Percentiles rank a stretch among this genome's conserved stretches.
Evolutionary conservation across 1,140 invertebrate species (phyloP).

Genomic region (Brachionus angularis): DNA sequence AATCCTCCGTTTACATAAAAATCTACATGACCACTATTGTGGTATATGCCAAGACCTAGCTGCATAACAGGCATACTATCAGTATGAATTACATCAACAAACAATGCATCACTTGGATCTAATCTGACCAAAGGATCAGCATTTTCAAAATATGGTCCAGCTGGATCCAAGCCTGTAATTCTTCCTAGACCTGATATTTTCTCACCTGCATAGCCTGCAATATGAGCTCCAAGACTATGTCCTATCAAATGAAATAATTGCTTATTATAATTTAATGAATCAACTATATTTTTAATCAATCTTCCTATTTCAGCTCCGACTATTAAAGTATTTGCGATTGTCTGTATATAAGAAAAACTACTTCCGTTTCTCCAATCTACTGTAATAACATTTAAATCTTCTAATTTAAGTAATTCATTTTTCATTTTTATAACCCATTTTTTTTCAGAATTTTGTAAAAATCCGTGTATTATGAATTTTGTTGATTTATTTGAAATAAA

Average conservation of each 20-base stretch:
- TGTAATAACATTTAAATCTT: constrained; percentile 60
- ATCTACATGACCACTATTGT: constrained; percentile 63
- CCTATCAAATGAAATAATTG: constrained; percentile 70
- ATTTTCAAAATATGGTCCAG: constrained; percentile 72
- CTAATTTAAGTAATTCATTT: constrained; percentile 45
- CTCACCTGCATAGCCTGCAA: constrained; percentile 80
- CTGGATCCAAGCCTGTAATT: constrained; percentile 70
- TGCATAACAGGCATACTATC: constrained; percentile 67
- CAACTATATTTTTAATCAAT: constrained; percentile 48
- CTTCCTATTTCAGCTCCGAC: constrained; percentile 77
- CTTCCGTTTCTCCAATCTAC: constrained; percentile 29
- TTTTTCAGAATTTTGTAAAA: constrained; percentile 65
- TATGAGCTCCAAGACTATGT: constrained; percentile 82
- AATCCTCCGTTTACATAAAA: constrained; percentile 52
- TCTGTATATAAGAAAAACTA: constrained; percentile 62
- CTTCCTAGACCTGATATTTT: constrained; percentile 72
- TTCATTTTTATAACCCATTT: constrained; percentile 49
- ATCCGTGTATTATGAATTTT: constrained; percentile 76
- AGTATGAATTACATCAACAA: constrained; percentile 75
- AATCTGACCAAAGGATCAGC: constrained; percentile 71
- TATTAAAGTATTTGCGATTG: constrained; percentile 70
- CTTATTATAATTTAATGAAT: constrained; percentile 9
- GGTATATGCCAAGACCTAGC: constrained; percentile 46
- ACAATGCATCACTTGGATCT: constrained; percentile 69
- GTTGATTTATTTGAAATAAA: constrained; percentile 68